Conservation (phyloP, 2,113 vertebrate species). For the Orycteropus afer region DNA sequence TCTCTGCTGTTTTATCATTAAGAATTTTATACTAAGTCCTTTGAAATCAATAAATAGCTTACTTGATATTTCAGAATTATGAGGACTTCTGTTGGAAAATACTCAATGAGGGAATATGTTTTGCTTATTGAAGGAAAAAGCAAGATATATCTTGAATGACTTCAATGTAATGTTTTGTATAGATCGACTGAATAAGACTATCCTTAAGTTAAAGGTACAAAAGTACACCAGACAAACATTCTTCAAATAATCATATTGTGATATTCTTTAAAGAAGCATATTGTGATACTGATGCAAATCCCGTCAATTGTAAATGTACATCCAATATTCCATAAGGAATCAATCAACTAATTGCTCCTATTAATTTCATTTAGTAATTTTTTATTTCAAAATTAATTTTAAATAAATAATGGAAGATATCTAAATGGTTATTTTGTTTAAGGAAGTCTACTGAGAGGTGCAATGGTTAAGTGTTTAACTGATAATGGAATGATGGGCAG, state of each 20-base stretch:
- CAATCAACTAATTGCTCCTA: neutral
- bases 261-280: neutral
- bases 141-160: neutral
- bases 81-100: neutral
- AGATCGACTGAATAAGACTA: neutral
- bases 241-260: neutral
- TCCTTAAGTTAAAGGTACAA: neutral
- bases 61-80: neutral
- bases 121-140: neutral
- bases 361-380: neutral
- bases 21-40: neutral
- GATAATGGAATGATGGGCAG: too few species aligned
- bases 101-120: neutral
- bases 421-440: neutral
- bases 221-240: neutral
- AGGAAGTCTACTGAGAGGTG: too few species aligned
- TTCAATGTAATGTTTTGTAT: neutral
- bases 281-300: neutral
- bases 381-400: neutral
- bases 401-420: neutral
- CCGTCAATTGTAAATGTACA: neutral
- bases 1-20: neutral
- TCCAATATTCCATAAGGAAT: neutral
- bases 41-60: neutral
- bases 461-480: too few species aligned